Evolutionary conservation across 2,888 invertebrate species (phyloP), one percentile per base, ranked within the genome.

Genomic region (Leptopilina syphax): DNA sequence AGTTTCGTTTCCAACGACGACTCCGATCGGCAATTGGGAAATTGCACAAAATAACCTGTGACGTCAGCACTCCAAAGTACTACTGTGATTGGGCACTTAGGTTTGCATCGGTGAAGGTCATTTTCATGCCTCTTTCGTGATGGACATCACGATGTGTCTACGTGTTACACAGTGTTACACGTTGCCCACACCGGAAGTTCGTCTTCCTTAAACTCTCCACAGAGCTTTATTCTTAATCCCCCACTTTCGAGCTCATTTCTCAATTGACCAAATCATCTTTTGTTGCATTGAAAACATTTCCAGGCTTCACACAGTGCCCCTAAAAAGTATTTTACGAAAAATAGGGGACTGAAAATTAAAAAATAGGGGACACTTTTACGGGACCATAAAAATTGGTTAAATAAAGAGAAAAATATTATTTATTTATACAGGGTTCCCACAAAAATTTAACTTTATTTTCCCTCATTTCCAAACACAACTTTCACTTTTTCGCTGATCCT

Each of bases 91-190:
- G 67, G 67, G 47, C 47, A 47, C 67, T 67, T 67, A 67, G n/a
- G 67, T 67, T 67, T 47, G 67, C 47, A 47, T 67, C 67, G 67
- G 67, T 67, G 67, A 67, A 67, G 67, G 67, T 67, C 67, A 67
- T 18, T 67, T 67, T 67, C 67, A 47, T 67, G 67, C 67, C 18
- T 67, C 8, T 67, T 67, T 67, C 67, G n/a, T 67, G 67, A 47
- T 18, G 47, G 67, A 18, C n/a, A 67, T 67, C 44, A 67, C 47
- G 67, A 67, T 34, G 34, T 34, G 7, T 67, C 67, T 47, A 67
- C 44, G 44, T 67, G 67, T 67, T 47, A 67, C 44, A 18, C 18
- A 18, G 44, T 67, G 67, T 67, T 67, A 67, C 18, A 18, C 67
- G 67, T 47, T 67, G 18, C 67, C 67, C 18, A 18, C 44, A 67